A percentile compares a stretch with the other conserved stretches of the same genome.
Evolutionary conservation across 1,140 invertebrate genomes (phyloP).

Genomic region (Eupristina koningsbergeri): DNA sequence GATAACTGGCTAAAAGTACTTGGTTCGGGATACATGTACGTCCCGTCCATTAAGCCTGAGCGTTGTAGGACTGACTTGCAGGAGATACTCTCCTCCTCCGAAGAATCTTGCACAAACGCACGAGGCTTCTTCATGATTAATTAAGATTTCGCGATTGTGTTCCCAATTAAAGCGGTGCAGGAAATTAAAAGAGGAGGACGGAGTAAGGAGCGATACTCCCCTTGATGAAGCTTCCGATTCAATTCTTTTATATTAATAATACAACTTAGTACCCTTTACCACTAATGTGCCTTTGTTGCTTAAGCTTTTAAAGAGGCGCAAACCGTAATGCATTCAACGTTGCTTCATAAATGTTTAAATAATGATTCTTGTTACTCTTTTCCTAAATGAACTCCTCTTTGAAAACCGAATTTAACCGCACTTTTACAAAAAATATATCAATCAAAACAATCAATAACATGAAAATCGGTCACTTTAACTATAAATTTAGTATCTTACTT

Average conservation of each 20-base stretch:
- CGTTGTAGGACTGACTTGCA: too few relatives aligned
- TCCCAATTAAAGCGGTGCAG: slow-evolving; percentile 18
- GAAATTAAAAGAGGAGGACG: background rate
- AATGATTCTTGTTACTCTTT: background rate
- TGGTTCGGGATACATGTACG: too few relatives aligned
- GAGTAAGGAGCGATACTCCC: background rate
- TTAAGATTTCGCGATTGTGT: slow-evolving; percentile 19
- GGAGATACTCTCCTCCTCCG: slow-evolving; percentile 27
- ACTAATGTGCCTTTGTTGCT: background rate
- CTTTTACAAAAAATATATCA: background rate
- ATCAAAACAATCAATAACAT: too few relatives aligned
- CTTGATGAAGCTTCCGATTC: background rate
- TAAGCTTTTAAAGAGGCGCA: background rate
- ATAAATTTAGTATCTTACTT: background rate
- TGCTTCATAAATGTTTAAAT: too few relatives aligned
- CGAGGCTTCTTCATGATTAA: background rate
- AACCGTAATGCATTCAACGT: background rate
- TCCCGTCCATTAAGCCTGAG: too few relatives aligned
- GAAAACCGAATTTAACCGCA: background rate
- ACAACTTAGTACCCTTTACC: background rate
- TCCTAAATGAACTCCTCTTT: background rate
- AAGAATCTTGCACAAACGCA: background rate
- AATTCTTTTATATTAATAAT: slow-evolving; percentile 1
- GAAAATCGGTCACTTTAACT: too few relatives aligned
- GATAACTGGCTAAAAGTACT: too few relatives aligned